A percentile compares a stretch with the other conserved stretches of the same genome.
phyloP scores from a whole-genome alignment of 2,888 invertebrate species.

The Leptogaster cylindrica region DNA sequence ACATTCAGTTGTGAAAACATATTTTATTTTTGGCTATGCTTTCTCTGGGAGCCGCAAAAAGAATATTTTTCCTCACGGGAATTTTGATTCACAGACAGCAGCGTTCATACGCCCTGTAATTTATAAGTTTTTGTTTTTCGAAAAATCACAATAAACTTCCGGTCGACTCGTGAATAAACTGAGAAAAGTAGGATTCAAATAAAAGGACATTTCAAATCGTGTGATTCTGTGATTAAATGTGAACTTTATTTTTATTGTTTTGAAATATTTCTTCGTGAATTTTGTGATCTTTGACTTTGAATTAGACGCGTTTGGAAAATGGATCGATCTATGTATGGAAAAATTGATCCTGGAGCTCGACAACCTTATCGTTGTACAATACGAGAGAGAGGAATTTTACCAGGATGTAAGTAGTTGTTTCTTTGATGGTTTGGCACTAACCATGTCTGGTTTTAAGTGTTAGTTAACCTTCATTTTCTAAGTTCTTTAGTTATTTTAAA shows the following conservation, averaged over 20 bases:
- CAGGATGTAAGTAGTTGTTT: conserved; percentile 80
- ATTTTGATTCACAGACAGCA: not conserved
- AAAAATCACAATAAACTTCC: no score
- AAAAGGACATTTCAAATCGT: no score
- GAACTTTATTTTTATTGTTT: not conserved
- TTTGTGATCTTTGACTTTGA: not conserved
- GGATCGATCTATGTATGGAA: conserved; percentile 92
- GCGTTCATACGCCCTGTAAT: not conserved
- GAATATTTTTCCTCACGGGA: not conserved
- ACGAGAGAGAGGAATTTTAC: conserved; percentile 80
- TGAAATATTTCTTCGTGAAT: not conserved
- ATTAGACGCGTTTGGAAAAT: conserved; percentile 61
- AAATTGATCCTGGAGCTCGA: conserved; percentile 82
- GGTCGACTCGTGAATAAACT: conserved; percentile 13
- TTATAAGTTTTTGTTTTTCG: conserved; percentile 1
- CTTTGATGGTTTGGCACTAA: no score
- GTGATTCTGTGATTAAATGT: no score
- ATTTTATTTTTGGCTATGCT: no score
- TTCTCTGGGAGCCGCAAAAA: conserved; percentile 7
- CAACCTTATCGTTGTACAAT: conserved; percentile 85
- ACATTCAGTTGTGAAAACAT: no score
- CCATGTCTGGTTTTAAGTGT: no score
- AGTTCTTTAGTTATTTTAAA: no score
- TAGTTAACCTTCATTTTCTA: no score
- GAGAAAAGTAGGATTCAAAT: no score